Percentiles rank a stretch among this genome's conserved stretches.
Conservation (phyloP, 1,140 invertebrate genomes). For the Glomeris maerens region DNA sequence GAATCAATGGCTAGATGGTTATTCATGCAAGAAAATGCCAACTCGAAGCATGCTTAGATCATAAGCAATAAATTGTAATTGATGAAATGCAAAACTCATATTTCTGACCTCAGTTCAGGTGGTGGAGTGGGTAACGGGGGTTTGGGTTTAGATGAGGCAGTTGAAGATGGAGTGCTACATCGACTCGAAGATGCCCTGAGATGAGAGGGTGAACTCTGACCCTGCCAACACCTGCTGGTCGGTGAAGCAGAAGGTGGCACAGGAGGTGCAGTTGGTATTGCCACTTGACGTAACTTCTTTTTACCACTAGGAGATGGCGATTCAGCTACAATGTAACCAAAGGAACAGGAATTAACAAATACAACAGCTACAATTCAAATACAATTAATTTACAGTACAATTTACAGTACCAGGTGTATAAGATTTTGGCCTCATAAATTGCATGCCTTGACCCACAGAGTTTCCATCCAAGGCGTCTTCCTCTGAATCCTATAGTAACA, state of each 20-base stretch:
- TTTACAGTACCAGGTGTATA: conserved; percentile 1
- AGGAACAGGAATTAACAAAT: too few relatives aligned
- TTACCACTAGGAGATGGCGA: neutral
- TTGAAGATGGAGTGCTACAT: neutral
- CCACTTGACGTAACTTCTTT: conserved; percentile 4
- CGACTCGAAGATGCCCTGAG: too few relatives aligned
- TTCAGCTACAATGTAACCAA: neutral
- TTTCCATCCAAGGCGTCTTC: neutral
- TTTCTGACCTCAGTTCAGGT: neutral
- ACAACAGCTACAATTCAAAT: too few relatives aligned
- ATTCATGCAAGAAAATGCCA: too few relatives aligned
- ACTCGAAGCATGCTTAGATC: too few relatives aligned
- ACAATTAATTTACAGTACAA: too few relatives aligned
- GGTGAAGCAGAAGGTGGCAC: neutral
- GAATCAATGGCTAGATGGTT: too few relatives aligned
- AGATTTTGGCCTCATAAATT: neutral
- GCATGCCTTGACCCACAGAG: neutral
- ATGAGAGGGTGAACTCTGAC: neutral
- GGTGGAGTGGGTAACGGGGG: neutral
- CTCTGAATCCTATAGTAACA: neutral
- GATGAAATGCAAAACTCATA: too few relatives aligned
- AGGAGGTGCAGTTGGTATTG: neutral
- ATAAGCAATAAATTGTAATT: too few relatives aligned
- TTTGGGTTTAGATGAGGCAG: neutral
- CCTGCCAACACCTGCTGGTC: neutral